Conservation (phyloP, 2,113 vertebrate genomes). For the human region DNA sequence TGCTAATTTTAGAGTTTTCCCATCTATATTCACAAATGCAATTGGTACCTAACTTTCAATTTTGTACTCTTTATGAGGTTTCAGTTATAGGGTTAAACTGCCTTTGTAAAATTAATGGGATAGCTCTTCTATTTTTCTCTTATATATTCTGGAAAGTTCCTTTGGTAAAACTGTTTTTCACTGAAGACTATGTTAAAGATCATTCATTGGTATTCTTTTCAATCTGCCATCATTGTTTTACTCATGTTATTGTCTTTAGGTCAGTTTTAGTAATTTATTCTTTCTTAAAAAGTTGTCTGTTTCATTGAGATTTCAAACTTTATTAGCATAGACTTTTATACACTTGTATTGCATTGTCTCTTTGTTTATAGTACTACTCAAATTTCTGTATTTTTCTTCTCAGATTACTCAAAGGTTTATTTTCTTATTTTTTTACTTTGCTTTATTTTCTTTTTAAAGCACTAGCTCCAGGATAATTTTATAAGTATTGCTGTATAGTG, state of each 20-base stretch:
- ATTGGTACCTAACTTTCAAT: neutral
- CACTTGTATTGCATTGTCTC: neutral
- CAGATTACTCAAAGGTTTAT: neutral
- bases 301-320: conserved; percentile 35
- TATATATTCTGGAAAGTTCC: neutral
- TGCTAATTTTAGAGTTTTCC: neutral
- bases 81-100: neutral
- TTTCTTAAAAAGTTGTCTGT: conserved; percentile 36
- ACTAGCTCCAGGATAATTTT: neutral
- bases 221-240: neutral
- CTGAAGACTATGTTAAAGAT: neutral
- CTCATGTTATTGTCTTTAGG: neutral
- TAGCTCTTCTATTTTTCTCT: neutral
- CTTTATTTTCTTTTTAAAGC: neutral
- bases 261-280: conserved; percentile 1
- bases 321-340: neutral
- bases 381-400: conserved; percentile 21
- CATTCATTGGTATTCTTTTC: neutral
- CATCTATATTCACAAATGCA: conserved; percentile 25
- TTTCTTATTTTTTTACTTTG: too few relatives aligned
- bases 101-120: conserved; percentile 4
- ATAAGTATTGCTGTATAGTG: neutral
- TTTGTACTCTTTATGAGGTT: conserved; percentile 1
- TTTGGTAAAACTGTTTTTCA: neutral
- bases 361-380: neutral